Conservation (phyloP, 37 sponge, comb jelly and placozoan genomes). For the Beroe forskalii region DNA sequence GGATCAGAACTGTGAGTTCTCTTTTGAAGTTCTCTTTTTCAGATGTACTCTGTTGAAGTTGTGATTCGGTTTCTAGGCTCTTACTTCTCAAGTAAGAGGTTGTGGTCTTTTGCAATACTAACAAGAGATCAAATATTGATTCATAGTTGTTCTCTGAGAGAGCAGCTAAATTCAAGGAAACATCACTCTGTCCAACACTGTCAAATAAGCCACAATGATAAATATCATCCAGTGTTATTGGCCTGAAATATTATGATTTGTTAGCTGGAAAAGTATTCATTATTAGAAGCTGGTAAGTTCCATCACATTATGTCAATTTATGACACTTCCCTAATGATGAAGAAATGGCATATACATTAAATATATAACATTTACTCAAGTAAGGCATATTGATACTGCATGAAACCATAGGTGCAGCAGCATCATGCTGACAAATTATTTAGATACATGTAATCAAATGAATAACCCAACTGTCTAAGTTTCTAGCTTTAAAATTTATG, state of each 20-base stretch:
- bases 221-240: slow-evolving; percentile 47
- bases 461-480: too few relatives aligned
- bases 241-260: slow-evolving; percentile 50
- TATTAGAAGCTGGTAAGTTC: too few relatives aligned
- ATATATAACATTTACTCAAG: too few relatives aligned
- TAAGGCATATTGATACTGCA: too few relatives aligned
- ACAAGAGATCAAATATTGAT: slow-evolving; percentile 43
- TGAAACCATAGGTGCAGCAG: too few relatives aligned
- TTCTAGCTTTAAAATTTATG: too few relatives aligned
- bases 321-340: too few relatives aligned
- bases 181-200: slow-evolving; percentile 62
- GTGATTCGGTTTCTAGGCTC: neutral
- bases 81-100: slow-evolving; percentile 17
- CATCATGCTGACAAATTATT: too few relatives aligned
- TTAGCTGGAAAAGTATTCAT: too few relatives aligned
- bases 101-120: slow-evolving; percentile 32
- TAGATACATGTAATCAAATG: too few relatives aligned
- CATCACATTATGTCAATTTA: too few relatives aligned
- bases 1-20: slow-evolving; percentile 16
- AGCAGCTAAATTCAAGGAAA: slow-evolving; percentile 1
- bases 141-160: slow-evolving; percentile 50
- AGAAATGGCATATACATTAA: too few relatives aligned
- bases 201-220: slow-evolving; percentile 62
- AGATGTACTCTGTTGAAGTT: slow-evolving; percentile 15
- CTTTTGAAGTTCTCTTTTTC: slow-evolving; percentile 43